Evolutionary conservation across 2,113 vertebrate species (phyloP).

Genomic region (Coregonus clupeaformis): DNA sequence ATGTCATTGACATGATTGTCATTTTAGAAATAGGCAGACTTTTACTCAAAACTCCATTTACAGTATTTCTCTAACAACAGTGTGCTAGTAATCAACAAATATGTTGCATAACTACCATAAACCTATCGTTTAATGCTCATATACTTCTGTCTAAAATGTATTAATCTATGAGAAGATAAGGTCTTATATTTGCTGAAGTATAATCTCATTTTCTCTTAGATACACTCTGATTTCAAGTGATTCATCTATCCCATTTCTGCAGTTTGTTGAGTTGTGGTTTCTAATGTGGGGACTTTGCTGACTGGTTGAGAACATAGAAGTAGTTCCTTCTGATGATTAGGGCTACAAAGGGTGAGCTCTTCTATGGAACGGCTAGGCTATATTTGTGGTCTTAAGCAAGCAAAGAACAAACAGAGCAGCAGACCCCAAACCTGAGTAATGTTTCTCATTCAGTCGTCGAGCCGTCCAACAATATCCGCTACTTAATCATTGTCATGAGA

Average conservation of each 20-base stretch:
- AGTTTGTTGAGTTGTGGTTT: not conserved
- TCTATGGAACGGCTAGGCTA: not conserved
- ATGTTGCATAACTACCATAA: not conserved
- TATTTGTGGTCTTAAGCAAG: constrained; percentile 15
- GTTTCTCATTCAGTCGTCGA: constrained; percentile 21
- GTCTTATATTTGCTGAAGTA: not conserved
- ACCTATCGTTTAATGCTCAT: not conserved
- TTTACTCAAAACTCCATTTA: not conserved
- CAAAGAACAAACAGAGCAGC: constrained; percentile 9
- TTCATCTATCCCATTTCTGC: not conserved
- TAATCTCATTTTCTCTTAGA: not conserved
- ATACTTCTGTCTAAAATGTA: not conserved
- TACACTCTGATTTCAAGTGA: constrained; percentile 1
- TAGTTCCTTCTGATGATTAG: constrained; percentile 11
- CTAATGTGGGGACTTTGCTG: not conserved
- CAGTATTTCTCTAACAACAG: not conserved
- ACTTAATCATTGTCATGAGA: constrained; percentile 28
- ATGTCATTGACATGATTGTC: not conserved
- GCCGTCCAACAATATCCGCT: constrained; percentile 16
- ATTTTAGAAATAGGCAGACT: not conserved
- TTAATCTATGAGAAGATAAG: not conserved
- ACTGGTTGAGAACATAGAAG: constrained; percentile 15
- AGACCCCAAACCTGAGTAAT: constrained; percentile 15
- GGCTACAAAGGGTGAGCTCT: not conserved
- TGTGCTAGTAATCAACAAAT: not conserved